These are phyloP conservation scores for Crossaster papposus DNA, from an alignment of 53 echinoderm and acorn worm genomes.

Conservation along the genomic window DNA sequence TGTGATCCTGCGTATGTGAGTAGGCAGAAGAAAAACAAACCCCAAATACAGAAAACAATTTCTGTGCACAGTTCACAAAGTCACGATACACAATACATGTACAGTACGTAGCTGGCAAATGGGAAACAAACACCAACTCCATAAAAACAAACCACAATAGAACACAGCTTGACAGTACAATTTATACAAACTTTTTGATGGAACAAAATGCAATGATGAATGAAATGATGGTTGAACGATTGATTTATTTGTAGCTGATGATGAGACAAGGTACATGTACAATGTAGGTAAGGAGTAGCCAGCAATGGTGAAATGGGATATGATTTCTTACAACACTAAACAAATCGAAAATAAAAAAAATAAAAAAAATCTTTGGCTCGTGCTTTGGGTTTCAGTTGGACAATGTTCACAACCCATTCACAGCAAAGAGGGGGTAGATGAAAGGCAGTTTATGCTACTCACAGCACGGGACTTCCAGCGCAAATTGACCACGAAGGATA, in stretches of 20 bases:
- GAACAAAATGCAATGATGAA: background rate
- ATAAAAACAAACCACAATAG: background rate
- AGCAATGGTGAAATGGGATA: constrained; percentile 2
- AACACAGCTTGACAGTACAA: background rate
- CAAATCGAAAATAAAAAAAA: background rate
- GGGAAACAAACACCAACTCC: background rate
- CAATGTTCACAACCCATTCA: constrained; percentile 29
- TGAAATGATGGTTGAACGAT: background rate
- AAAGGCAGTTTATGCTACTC: constrained; percentile 69
- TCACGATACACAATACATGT: background rate
- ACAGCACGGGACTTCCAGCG: constrained; percentile 77
- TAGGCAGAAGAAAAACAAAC: background rate
- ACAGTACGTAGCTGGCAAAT: too few relatives aligned
- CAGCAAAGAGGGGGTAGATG: constrained; percentile 42
- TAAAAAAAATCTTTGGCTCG: background rate
- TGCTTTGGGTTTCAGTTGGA: constrained; percentile 16
- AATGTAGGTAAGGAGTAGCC: background rate
- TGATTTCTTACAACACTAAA: background rate
- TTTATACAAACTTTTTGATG: background rate
- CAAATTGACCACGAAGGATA: constrained; percentile 65
- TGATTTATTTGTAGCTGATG: background rate
- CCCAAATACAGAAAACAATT: background rate
- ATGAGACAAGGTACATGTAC: too few relatives aligned
- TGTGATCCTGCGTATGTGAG: background rate
- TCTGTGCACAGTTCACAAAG: constrained; percentile 1